These are phyloP conservation scores for Gryon sp. DNA, from an alignment of 1,140 invertebrate species.

Conservation along the genomic window DNA sequence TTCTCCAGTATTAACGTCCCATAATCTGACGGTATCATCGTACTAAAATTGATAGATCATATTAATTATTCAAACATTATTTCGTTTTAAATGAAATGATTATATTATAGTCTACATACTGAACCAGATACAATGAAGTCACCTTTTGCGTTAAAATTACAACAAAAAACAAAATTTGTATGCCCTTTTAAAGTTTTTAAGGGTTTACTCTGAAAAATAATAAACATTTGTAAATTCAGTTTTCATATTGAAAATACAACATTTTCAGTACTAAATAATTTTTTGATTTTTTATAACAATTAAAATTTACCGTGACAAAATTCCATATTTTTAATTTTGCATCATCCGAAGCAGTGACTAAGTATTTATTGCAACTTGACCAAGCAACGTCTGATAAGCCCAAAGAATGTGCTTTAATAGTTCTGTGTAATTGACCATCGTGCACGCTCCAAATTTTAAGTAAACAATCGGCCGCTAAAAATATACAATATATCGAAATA, in stretches of 20 bases:
- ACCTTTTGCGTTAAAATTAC: constrained; percentile 99
- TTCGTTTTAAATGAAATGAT: too few species aligned
- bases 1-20: constrained; percentile 99
- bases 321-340: constrained; percentile 99
- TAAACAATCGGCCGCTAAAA: constrained; percentile 93
- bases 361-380: constrained; percentile 96
- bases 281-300: too few species aligned
- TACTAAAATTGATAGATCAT: constrained; percentile 84
- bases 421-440: constrained; percentile 99
- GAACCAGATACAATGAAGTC: constrained; percentile 99
- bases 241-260: too few species aligned
- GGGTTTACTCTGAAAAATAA: constrained; percentile 92
- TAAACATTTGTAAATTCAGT: too few species aligned
- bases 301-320: constrained; percentile 87
- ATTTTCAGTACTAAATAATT: too few species aligned
- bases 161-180: constrained; percentile 99
- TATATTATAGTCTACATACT: too few species aligned
- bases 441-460: constrained; percentile 99
- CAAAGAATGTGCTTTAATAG: constrained; percentile 97
- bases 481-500: background rate
- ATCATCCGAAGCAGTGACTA: constrained; percentile 99
- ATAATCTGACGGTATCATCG: constrained; percentile 99
- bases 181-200: constrained; percentile 99
- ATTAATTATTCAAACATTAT: constrained; percentile 10
- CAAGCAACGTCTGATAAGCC: constrained; percentile 99